phyloP scores from a whole-genome alignment of 64 coral and sea anemone genomes.

The Stichodactyla mertensii region DNA sequence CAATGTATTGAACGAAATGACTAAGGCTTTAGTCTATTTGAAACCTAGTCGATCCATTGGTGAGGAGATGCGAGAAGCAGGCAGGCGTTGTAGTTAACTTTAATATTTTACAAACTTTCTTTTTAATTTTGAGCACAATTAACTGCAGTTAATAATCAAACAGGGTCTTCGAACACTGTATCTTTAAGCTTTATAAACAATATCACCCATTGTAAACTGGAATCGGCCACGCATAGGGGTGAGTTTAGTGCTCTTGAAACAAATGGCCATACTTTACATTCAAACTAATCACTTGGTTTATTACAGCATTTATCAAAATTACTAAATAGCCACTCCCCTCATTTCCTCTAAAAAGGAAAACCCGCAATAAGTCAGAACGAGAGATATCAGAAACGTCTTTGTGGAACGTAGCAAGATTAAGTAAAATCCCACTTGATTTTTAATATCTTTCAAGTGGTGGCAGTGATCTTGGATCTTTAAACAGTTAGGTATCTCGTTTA shows the following conservation, averaged over 20 bases:
- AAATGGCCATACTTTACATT: neutral
- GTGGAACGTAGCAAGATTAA: neutral
- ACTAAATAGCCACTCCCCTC: neutral
- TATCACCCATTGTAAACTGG: neutral
- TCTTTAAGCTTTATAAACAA: neutral
- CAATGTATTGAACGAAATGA: neutral
- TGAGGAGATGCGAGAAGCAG: neutral
- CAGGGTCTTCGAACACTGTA: neutral
- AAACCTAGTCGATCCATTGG: neutral
- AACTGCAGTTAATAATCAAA: neutral
- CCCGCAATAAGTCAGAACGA: neutral
- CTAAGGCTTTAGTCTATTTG: neutral
- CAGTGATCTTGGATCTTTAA: constrained; percentile 1
- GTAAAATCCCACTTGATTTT: constrained; percentile 18
- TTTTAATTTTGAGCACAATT: neutral
- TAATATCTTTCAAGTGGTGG: neutral
- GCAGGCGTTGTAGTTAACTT: neutral
- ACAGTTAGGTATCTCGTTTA: constrained; percentile 15
- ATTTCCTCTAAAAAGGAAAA: too few species aligned
- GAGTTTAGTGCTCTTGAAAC: neutral
- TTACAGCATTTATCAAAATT: neutral
- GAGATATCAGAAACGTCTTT: neutral
- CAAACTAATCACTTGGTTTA: neutral
- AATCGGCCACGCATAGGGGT: neutral
- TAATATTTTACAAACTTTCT: neutral